Conservation (phyloP, 2,113 vertebrate genomes). For the Hemibagrus wyckioides region DNA sequence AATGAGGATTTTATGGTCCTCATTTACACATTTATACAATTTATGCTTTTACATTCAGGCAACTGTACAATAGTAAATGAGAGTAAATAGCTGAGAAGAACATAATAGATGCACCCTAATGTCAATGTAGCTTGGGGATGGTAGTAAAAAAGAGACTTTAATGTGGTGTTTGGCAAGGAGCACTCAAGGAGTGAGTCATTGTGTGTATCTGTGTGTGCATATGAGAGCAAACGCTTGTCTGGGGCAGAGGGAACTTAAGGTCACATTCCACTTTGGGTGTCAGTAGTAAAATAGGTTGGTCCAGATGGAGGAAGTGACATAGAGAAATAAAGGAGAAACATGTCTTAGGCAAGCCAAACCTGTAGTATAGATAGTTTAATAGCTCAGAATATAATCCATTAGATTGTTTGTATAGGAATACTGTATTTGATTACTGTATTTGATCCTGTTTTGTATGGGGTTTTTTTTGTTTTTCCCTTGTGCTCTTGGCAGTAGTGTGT, state of each 20-base stretch:
- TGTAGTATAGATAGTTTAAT: not conserved
- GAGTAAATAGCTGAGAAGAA: not conserved
- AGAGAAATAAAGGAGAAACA: constrained; percentile 51
- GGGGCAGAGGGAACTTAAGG: constrained; percentile 64
- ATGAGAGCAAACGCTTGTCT: constrained; percentile 30
- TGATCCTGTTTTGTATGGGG: no score
- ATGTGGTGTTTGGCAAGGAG: constrained; percentile 16
- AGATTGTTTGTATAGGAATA: not conserved
- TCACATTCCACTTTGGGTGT: constrained; percentile 63
- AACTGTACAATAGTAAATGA: not conserved
- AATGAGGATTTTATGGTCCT: not conserved
- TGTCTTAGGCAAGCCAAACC: constrained; percentile 8
- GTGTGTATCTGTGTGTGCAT: constrained; percentile 19
- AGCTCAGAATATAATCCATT: not conserved
- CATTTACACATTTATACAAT: not conserved
- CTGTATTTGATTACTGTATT: constrained; percentile 34
- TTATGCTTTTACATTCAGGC: not conserved
- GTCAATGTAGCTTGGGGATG: not conserved
- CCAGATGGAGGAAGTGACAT: constrained; percentile 64
- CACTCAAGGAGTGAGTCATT: constrained; percentile 21
- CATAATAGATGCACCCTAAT: constrained; percentile 8
- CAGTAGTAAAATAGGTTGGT: constrained; percentile 61
- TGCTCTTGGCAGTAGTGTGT: constrained; percentile 46
- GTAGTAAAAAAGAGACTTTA: not conserved
- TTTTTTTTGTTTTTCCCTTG: constrained; percentile 26